Evolutionary conservation across 2,797 vertebrate species (phyloP).

Genomic region (Eremophila alpestris): DNA sequence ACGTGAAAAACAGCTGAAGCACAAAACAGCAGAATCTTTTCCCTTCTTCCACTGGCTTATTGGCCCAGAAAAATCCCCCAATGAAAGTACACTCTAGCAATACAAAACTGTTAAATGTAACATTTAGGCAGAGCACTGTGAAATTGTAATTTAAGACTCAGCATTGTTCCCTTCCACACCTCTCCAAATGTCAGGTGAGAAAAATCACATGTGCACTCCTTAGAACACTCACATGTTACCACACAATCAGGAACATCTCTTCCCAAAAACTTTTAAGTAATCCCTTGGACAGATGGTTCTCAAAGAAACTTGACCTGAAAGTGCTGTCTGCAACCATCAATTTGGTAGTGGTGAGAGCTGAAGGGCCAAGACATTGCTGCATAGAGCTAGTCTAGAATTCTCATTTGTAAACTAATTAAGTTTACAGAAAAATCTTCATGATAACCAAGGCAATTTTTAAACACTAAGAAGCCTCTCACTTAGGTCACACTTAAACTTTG

Average conservation of each 20-base stretch:
- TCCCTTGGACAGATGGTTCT: not conserved
- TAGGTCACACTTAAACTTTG: not conserved
- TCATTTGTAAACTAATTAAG: not conserved
- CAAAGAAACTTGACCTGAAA: not conserved
- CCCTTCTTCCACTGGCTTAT: not conserved
- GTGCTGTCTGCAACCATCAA: not conserved
- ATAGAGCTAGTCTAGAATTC: not conserved
- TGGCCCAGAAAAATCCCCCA: not conserved
- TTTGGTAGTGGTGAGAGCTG: not conserved
- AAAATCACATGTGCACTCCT: not conserved
- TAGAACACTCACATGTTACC: not conserved
- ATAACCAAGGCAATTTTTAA: not conserved
- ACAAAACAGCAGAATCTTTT: not conserved
- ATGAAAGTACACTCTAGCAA: not conserved
- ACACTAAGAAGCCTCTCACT: not conserved
- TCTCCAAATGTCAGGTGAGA: not conserved
- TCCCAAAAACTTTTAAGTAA: not conserved
- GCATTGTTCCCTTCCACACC: not conserved
- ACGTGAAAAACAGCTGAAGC: not conserved
- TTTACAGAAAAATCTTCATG: not conserved
- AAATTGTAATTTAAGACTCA: not conserved
- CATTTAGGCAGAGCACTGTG: not conserved
- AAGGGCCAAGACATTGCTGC: not conserved
- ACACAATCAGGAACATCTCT: not conserved
- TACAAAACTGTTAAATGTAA: not conserved